Conservation (phyloP, 2,888 invertebrate species). For the Volucella bombylans region DNA sequence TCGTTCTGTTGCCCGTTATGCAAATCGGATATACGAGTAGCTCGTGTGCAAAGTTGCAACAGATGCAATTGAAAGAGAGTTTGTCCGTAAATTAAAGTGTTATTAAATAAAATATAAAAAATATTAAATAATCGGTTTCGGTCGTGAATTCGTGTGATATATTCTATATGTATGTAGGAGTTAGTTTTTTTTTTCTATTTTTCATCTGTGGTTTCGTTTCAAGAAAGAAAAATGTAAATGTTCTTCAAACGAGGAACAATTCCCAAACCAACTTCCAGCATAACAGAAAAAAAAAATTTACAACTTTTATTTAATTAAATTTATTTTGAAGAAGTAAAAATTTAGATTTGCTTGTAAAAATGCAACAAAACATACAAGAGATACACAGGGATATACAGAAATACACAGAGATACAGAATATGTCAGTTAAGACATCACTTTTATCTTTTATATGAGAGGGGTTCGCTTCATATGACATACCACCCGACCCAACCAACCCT, state of each 20-base stretch:
- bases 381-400: constrained; percentile 14
- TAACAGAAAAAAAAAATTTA: neutral
- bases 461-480: neutral
- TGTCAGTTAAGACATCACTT: constrained; percentile 18
- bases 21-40: neutral
- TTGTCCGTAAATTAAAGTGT: constrained; percentile 31
- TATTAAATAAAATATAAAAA: constrained; percentile 15
- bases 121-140: constrained; percentile 48
- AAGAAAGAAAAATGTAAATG: neutral
- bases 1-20: neutral
- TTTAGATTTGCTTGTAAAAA: neutral
- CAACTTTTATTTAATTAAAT: constrained; percentile 40
- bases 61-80: constrained; percentile 21
- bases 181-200: neutral
- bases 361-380: constrained; percentile 23
- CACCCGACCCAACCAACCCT: neutral
- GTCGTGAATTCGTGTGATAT: constrained; percentile 11
- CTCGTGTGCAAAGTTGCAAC: constrained; percentile 30
- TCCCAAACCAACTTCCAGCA: neutral
- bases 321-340: constrained; percentile 15
- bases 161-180: neutral
- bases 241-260: neutral
- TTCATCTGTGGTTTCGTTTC: too few species aligned
- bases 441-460: neutral
- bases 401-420: constrained; percentile 52